Percentiles rank a stretch among this genome's conserved stretches.
Evolutionary conservation across 1,140 invertebrate genomes (phyloP).

Genomic region (Microvelia longipes): DNA sequence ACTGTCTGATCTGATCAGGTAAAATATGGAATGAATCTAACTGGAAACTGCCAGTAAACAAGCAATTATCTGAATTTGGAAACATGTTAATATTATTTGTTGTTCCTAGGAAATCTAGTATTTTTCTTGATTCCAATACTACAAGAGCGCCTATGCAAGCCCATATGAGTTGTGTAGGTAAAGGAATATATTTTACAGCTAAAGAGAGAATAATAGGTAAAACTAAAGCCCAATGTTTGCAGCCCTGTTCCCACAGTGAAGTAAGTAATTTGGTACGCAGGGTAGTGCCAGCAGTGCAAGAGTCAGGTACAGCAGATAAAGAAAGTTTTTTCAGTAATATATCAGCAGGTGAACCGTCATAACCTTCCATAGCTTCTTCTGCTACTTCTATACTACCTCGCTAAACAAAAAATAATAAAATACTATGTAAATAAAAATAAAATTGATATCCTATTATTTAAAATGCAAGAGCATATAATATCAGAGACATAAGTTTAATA

Average conservation of each 20-base stretch:
- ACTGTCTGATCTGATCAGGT: neutral
- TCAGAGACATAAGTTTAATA: no score
- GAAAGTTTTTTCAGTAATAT: no score
- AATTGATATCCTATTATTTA: no score
- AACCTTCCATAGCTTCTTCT: conserved; percentile 9
- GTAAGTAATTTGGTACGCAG: no score
- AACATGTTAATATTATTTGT: neutral
- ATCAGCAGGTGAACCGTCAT: no score
- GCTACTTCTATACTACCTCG: conserved; percentile 7
- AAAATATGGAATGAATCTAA: neutral
- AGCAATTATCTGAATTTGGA: neutral
- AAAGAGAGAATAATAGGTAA: neutral
- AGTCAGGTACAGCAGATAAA: no score
- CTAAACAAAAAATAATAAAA: neutral
- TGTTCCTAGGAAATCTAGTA: neutral
- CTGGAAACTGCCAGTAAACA: neutral
- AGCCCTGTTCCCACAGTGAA: no score
- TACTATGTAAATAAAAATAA: no score
- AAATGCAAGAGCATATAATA: no score
- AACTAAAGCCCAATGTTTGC: neutral
- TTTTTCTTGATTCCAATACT: neutral
- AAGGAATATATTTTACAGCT: neutral
- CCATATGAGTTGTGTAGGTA: neutral
- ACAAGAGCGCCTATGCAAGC: neutral
- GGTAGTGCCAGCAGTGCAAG: no score